These are phyloP conservation scores for Gymnoscopelus braueri DNA, from an alignment of 2,797 vertebrate species.

Conservation along the genomic window DNA sequence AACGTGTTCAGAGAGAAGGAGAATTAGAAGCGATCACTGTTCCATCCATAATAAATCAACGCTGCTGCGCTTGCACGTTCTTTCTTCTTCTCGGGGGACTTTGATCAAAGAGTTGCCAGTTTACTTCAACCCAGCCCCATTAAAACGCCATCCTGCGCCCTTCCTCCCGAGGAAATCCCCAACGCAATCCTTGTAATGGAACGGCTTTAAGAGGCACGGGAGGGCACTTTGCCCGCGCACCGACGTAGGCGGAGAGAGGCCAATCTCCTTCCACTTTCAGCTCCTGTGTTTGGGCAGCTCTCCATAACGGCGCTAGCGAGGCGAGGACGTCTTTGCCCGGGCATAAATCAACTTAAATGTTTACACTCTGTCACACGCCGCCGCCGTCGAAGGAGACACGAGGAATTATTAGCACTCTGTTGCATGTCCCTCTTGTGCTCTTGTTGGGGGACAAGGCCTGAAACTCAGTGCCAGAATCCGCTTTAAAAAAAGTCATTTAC, in stretches of 20 bases:
- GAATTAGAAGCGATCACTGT: neutral
- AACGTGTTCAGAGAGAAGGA: neutral
- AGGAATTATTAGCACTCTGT: constrained; percentile 37
- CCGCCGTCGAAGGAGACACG: constrained; percentile 1
- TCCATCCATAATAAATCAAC: neutral
- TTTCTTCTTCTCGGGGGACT: constrained; percentile 39
- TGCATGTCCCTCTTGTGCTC: constrained; percentile 4
- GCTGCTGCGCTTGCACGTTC: too few relatives aligned
- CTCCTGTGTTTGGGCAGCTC: constrained; percentile 60
- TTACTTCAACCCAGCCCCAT: constrained; percentile 63
- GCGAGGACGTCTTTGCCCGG: constrained; percentile 32
- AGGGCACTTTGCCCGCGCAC: constrained; percentile 51
- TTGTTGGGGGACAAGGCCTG: constrained; percentile 39
- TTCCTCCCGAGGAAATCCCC: constrained; percentile 62
- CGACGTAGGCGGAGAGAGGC: constrained; percentile 32
- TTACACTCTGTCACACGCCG: constrained; percentile 48
- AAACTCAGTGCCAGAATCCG: constrained; percentile 23
- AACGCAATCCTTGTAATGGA: constrained; percentile 68
- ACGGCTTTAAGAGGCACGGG: constrained; percentile 60
- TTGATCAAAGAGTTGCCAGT: constrained; percentile 47
- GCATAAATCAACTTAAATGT: constrained; percentile 70
- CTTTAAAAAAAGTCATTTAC: too few relatives aligned
- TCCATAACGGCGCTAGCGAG: constrained; percentile 64
- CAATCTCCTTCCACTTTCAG: constrained; percentile 43
- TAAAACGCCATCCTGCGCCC: constrained; percentile 65